phyloP scores from a whole-genome alignment of 2,888 invertebrate genomes.

The Capitulum mitella region DNA sequence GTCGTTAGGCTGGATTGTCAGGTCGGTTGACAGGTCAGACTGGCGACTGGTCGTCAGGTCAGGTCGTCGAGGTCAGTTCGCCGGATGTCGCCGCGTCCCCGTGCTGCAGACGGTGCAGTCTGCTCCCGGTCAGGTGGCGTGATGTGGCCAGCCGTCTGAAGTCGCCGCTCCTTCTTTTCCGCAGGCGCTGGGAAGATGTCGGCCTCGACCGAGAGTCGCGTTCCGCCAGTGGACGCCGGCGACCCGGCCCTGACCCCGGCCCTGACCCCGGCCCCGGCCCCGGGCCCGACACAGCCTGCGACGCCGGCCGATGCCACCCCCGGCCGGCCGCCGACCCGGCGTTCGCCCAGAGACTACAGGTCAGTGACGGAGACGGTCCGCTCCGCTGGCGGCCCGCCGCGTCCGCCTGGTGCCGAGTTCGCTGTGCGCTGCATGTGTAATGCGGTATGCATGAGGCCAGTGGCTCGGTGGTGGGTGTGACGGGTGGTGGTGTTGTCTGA shows the following conservation, averaged over 20 bases:
- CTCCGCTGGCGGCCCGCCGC: background rate
- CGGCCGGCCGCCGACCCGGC: background rate
- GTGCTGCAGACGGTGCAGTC: no score
- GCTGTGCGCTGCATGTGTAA: background rate
- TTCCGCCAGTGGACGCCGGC: no score
- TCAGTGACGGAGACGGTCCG: background rate
- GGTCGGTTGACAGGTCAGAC: no score
- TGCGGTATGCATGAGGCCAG: background rate
- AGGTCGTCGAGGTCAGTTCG: no score
- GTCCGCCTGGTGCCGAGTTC: background rate
- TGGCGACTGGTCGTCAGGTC: no score
- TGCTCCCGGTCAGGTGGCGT: no score
- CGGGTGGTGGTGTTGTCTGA: background rate
- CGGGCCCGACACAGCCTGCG: background rate
- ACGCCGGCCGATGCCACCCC: background rate
- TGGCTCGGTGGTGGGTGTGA: background rate
- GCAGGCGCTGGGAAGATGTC: no score
- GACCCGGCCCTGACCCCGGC: background rate
- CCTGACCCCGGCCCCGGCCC: background rate
- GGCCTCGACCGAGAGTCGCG: no score
- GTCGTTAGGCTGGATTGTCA: no score
- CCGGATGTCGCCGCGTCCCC: no score
- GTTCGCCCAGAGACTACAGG: background rate
- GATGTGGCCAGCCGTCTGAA: no score
- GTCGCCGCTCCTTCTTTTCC: no score